These are phyloP conservation scores for Microcebus ravelobensis DNA, from an alignment of 2,113 vertebrate genomes.

Conservation along the genomic window DNA sequence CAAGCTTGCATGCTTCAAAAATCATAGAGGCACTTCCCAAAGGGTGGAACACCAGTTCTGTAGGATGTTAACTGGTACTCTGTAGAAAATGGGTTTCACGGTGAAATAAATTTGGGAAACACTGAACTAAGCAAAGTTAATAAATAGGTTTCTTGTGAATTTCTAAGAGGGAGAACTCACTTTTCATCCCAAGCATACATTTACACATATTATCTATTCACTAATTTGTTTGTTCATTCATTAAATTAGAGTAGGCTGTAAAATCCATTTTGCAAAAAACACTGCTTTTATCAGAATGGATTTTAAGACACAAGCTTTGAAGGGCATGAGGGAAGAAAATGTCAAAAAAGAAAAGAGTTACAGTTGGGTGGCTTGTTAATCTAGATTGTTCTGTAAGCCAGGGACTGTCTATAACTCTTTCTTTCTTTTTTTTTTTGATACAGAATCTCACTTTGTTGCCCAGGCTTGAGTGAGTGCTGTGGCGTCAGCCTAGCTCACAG, in stretches of 20 bases:
- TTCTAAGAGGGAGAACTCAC: neutral
- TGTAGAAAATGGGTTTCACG: neutral
- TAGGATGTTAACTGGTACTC: neutral
- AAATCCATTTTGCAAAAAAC: neutral
- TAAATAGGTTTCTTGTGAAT: neutral
- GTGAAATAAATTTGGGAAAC: neutral
- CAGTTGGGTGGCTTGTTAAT: neutral
- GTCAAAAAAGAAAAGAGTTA: neutral
- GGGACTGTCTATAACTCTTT: neutral
- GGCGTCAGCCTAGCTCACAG: too few species aligned
- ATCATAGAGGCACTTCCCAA: neutral
- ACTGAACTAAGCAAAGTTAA: neutral
- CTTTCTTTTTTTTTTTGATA: neutral
- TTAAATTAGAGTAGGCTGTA: neutral
- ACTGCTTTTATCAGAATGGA: neutral
- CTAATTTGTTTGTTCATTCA: neutral
- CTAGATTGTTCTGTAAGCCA: neutral
- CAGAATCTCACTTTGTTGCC: too few species aligned
- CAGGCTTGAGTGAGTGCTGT: too few species aligned
- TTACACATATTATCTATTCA: neutral
- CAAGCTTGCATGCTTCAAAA: neutral
- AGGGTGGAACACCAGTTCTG: neutral
- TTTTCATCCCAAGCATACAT: neutral
- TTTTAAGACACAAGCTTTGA: neutral
- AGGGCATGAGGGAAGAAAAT: neutral